phyloP scores from a whole-genome alignment of 2,888 invertebrate genomes.

The Drosophila lutescens region DNA sequence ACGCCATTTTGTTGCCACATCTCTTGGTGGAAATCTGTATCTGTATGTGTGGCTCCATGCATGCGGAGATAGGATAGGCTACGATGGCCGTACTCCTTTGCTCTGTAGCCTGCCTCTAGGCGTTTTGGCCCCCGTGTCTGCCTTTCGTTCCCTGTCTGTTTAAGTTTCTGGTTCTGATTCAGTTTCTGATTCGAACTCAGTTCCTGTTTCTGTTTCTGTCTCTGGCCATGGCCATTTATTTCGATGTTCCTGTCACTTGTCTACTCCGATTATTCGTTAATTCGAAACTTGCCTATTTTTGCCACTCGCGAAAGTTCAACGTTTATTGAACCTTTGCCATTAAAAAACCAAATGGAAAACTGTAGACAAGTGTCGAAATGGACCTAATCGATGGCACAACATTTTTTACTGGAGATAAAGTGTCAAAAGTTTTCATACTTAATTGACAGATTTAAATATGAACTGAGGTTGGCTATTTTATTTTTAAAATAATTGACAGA shows the following conservation, averaged over 20 bases:
- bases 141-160: slow-evolving; percentile 22
- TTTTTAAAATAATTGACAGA: neutral
- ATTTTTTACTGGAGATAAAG: neutral
- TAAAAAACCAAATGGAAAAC: slow-evolving; percentile 1
- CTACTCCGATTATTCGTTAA: slow-evolving; percentile 40
- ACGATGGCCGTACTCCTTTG: slow-evolving; percentile 17
- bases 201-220: slow-evolving; percentile 7
- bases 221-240: slow-evolving; percentile 42
- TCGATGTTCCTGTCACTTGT: slow-evolving; percentile 37
- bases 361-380: neutral
- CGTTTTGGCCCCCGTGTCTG: slow-evolving; percentile 32
- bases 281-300: slow-evolving; percentile 27
- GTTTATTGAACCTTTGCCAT: slow-evolving; percentile 16
- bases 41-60: slow-evolving; percentile 24
- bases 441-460: slow-evolving; percentile 15
- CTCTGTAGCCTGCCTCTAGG: slow-evolving; percentile 34
- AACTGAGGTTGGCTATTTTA: neutral
- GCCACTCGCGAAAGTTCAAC: slow-evolving; percentile 1
- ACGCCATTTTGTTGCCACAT: slow-evolving; percentile 54
- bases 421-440: neutral
- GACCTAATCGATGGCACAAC: slow-evolving; percentile 2
- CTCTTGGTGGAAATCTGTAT: slow-evolving; percentile 38
- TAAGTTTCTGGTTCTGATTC: slow-evolving; percentile 23
- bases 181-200: slow-evolving; percentile 8
- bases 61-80: neutral